Evolutionary conservation across 2,113 vertebrate species (phyloP).

Genomic region (Ariopsis seemanni): DNA sequence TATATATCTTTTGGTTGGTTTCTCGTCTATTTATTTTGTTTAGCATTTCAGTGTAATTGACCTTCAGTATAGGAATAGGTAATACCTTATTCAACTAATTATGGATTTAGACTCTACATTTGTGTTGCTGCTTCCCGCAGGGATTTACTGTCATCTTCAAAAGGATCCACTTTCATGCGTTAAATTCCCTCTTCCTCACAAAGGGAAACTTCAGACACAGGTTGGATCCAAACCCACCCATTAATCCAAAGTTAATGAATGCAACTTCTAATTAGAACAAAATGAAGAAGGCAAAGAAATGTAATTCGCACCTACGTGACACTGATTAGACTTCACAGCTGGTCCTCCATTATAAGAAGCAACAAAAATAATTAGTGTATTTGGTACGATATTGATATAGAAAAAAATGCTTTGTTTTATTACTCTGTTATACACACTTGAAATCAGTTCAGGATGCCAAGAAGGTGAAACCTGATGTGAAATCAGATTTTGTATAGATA

Average conservation of each 20-base stretch:
- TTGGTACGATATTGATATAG: not conserved
- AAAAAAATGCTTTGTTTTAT: not conserved
- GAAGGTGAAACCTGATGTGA: not conserved
- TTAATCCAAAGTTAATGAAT: constrained; percentile 13
- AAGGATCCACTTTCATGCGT: not conserved
- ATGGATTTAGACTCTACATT: not conserved
- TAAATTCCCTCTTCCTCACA: not conserved
- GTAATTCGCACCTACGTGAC: not conserved
- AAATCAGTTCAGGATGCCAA: not conserved
- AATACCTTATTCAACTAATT: not conserved
- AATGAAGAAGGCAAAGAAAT: not conserved
- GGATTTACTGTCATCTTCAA: not conserved
- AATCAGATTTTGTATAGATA: not conserved
- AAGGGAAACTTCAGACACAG: not conserved
- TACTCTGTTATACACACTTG: not conserved
- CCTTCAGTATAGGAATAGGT: not conserved
- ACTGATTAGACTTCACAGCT: not conserved
- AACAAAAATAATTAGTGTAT: not conserved
- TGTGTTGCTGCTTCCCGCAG: not conserved
- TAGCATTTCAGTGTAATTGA: not conserved
- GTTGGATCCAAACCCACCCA: not conserved
- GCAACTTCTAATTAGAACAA: not conserved
- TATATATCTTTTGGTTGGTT: not conserved
- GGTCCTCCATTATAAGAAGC: not conserved
- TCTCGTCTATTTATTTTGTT: not conserved